A percentile compares a stretch with the other conserved stretches of the same genome.
Evolutionary conservation across 2,797 vertebrate genomes (phyloP).

Genomic region (Falco novaeseelandiae): DNA sequence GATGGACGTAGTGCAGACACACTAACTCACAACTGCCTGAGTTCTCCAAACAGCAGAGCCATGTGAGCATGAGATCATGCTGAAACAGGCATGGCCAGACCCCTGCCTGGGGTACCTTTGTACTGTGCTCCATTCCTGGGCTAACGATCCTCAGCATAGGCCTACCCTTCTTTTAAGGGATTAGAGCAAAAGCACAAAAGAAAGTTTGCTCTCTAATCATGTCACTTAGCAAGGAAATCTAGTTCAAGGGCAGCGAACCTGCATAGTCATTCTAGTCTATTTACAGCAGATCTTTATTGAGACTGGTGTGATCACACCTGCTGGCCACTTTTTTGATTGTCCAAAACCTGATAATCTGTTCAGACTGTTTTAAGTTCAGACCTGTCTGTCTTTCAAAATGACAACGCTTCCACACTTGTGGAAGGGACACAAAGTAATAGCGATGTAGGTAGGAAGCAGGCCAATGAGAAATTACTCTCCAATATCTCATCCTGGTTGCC

Average conservation of each 20-base stretch:
- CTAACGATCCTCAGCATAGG: not conserved
- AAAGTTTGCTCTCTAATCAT: not conserved
- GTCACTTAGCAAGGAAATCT: not conserved
- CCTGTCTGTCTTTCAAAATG: not conserved
- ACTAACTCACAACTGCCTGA: not conserved
- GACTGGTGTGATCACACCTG: not conserved
- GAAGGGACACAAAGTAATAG: not conserved
- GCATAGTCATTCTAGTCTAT: not conserved
- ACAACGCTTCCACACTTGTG: not conserved
- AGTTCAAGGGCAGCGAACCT: not conserved
- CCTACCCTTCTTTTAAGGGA: not conserved
- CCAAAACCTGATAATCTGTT: not conserved
- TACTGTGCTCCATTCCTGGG: not conserved
- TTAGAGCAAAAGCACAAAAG: not conserved
- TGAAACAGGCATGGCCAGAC: not conserved
- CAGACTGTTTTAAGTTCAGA: not conserved
- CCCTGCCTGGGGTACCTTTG: not conserved
- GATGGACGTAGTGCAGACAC: not conserved
- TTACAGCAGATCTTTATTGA: not conserved
- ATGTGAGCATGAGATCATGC: accelerated
- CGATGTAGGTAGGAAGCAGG: not conserved
- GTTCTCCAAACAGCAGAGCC: not conserved
- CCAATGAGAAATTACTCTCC: not conserved
- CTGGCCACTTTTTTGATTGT: not conserved
- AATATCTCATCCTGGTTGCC: not conserved